Percentiles rank a stretch among this genome's conserved stretches.
These are phyloP conservation scores for Eupithecia inturbata DNA, from an alignment of 2,888 invertebrate species.

Conservation along the genomic window DNA sequence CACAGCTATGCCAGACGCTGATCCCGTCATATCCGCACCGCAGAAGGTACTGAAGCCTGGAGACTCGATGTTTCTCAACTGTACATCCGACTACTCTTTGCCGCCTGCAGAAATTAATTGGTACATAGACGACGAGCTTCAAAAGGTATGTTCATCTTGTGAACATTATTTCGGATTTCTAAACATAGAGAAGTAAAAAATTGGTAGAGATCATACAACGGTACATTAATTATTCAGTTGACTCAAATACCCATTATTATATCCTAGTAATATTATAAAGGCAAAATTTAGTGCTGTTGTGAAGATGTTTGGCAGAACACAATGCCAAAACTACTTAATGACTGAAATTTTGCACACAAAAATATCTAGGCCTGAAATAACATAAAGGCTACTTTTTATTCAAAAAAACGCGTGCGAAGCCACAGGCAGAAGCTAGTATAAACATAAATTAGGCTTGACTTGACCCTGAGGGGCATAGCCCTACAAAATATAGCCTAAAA, in stretches of 20 bases:
- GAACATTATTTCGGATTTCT: not conserved
- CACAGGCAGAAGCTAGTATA: no score
- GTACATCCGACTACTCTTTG: conserved; percentile 76
- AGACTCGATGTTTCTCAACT: conserved; percentile 76
- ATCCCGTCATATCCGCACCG: conserved; percentile 74
- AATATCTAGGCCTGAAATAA: no score
- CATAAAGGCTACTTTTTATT: no score
- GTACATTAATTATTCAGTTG: not conserved
- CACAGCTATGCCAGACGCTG: conserved; percentile 76
- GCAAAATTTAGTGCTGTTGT: no score
- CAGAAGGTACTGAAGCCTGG: conserved; percentile 76
- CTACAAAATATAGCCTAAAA: not conserved
- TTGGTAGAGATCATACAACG: not conserved
- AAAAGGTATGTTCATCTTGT: conserved; percentile 62
- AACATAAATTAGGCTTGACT: not conserved
- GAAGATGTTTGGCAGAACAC: no score
- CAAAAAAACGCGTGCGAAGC: no score
- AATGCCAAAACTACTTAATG: no score
- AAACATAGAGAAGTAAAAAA: not conserved
- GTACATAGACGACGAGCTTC: conserved; percentile 77
- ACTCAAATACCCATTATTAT: not conserved
- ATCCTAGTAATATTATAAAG: no score
- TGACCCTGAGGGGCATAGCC: not conserved
- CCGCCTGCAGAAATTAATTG: conserved; percentile 80
- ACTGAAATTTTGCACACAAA: no score